Evolutionary conservation across 1,140 invertebrate genomes (phyloP), one percentile per base, ranked within the genome.

Genomic region (Danaus plexippus): DNA sequence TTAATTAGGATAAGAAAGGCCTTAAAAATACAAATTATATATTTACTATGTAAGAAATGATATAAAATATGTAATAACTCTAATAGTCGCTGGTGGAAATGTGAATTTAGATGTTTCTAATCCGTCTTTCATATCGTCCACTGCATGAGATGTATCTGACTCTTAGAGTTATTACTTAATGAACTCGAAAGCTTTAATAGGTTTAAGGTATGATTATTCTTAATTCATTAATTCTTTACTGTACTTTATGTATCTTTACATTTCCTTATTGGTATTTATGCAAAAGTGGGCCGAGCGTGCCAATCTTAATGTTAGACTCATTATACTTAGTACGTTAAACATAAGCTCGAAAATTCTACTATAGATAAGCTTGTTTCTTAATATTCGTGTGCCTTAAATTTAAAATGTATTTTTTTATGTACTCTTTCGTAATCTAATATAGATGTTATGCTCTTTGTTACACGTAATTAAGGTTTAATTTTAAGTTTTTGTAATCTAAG

Each of bases 231-330:
- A 53, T 46, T 44, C 52, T 63, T 53, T 57, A 57, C 48, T 54
- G 43, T 42, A 10, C 43, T 52, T 45, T 53, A 12, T 45, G 44
- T 57, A 11, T 47, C 58, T 63, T 60, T 52, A 61, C 63, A 53
- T 59, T 59, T 32, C 63, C 57, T 48, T 64, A 54, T 46, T 45
- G 63, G 57, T 62, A 54, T 65, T 57, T 47, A 47, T 53, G 59
- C 59, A 67, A 56, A 71, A 78, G 61, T 80, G 59, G 83, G 83
- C 80, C 80, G 83, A 84, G 52, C 58, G 78, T 86, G 83, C 74
- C 80, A 86, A 86, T 86, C 61, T 77, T 75, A 73, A 57, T 62
- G 56, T 70, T 66, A 69, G 53, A 45, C 57, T 55, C 50, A 54
- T 55, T 61, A 54, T 12, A 52, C 42, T 18, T 64, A 63, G 53